phyloP scores from a whole-genome alignment of 2,888 invertebrate species.

The Pammene aurita region DNA sequence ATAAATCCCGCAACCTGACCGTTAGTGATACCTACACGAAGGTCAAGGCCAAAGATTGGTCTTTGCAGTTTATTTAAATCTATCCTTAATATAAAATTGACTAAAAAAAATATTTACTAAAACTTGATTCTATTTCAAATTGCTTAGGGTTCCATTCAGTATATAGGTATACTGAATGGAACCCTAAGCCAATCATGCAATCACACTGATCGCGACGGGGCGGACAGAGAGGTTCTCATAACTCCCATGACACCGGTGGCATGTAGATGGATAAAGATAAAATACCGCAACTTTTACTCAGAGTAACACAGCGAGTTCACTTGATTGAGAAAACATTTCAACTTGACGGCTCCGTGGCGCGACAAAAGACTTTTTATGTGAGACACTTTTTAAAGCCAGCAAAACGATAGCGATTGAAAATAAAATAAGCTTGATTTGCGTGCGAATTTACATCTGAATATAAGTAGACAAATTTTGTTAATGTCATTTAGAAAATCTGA shows the following conservation, averaged over 20 bases:
- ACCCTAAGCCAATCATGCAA: slow-evolving; percentile 35
- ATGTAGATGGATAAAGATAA: slow-evolving; percentile 46
- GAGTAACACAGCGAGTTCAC: slow-evolving; percentile 15
- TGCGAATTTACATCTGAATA: background rate
- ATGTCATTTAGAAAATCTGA: no score
- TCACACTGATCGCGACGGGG: slow-evolving; percentile 23
- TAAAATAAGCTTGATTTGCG: background rate
- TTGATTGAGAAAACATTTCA: slow-evolving; percentile 6
- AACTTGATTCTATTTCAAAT: slow-evolving; percentile 9
- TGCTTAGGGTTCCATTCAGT: no score
- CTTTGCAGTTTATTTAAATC: no score
- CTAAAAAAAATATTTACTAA: no score
- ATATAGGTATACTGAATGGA: slow-evolving; percentile 10
- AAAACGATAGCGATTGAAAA: background rate
- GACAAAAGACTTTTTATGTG: slow-evolving; percentile 8
- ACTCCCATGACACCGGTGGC: slow-evolving; percentile 40
- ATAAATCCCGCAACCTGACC: no score
- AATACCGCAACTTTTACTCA: slow-evolving; percentile 51
- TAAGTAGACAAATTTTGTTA: no score
- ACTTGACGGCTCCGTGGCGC: slow-evolving; percentile 6
- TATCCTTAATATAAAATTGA: no score
- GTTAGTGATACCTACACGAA: no score
- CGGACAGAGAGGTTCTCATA: slow-evolving; percentile 41
- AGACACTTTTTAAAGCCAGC: background rate
- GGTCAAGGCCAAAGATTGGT: no score